Evolutionary conservation across 30 jellyfish, hydroid and myxozoan genomes (phyloP).

Genomic region (Aurelia aurita): DNA sequence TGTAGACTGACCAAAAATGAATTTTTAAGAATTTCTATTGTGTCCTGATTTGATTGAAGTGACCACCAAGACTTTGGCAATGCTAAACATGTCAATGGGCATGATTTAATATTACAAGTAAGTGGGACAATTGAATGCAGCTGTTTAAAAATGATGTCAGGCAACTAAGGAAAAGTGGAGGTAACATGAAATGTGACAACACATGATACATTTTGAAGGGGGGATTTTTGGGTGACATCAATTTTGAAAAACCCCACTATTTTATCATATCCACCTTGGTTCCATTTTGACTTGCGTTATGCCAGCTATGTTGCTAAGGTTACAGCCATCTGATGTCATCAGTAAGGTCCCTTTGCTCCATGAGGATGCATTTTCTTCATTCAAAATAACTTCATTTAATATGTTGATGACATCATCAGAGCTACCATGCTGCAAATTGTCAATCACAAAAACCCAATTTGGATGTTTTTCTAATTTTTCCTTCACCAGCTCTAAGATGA

Average conservation of each 20-base stretch:
- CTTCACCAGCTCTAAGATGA: conserved; percentile 67
- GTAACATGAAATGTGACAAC: too few species aligned
- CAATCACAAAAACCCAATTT: conserved; percentile 91
- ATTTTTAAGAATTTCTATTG: too few species aligned
- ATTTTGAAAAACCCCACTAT: neutral
- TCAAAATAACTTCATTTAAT: conserved; percentile 47
- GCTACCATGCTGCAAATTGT: conserved; percentile 78
- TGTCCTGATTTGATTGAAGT: too few species aligned
- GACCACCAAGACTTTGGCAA: too few species aligned
- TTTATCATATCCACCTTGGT: conserved; percentile 30
- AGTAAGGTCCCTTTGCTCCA: conserved; percentile 56
- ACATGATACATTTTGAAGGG: too few species aligned
- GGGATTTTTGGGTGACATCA: too few species aligned
- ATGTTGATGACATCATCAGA: conserved; percentile 62
- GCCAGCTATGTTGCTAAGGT: conserved; percentile 3
- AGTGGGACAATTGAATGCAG: too few species aligned
- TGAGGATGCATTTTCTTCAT: conserved; percentile 21
- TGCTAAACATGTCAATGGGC: too few species aligned
- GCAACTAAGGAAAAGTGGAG: too few species aligned
- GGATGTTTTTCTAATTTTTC: conserved; percentile 89
- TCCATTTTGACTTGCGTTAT: conserved; percentile 24
- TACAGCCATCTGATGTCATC: conserved; percentile 28
- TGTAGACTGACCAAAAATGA: too few species aligned
- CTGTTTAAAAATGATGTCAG: too few species aligned
- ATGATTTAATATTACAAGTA: too few species aligned